Evolutionary conservation across 2,888 invertebrate species (phyloP), one percentile per base, ranked within the genome.

Genomic region (Rosalia funebris): DNA sequence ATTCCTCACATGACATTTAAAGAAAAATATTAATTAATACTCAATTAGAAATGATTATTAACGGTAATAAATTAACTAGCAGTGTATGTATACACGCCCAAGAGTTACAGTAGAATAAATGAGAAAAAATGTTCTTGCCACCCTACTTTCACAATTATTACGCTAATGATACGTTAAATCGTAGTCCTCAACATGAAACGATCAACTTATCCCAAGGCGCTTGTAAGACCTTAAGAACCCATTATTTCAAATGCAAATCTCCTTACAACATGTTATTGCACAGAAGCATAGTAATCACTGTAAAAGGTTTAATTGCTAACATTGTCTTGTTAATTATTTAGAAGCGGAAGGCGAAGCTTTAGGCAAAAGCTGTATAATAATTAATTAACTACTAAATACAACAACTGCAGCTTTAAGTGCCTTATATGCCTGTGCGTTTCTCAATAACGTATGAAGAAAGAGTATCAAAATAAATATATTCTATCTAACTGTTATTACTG

Each of bases 251-350:
- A 66, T 66, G 66, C 63, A 66, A 66, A 66, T 66, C 58, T 60
- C 32, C 46, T 57, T 50, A 46, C 58, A 55, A 58, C 60, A 58
- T 66, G 62, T 66, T 60, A 64, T 66, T 64, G 66, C 62, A 62
- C 64, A 57, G 62, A 57, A 66, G 66, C 66, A 62, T 60, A 60
- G 57, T 66, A 66, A 66, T 66, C 62, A 57, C 50, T 58, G 64
- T 60, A 67, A 64, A 11, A 56, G 61, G 59, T 69, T 71, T 71
- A 71, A 71, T 71, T 69, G 65, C 68, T 61, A 59, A 61, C 64
- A 63, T 70, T 65, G 65, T 65, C 60, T 68, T 60, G 63, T 66
- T 66, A 66, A 62, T 70, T 69, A 62, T 61, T 59, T 56, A 47
- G 57, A 66, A 68, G 65, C 58, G 63, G 62, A 65, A 57, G 66